Evolutionary conservation across 2,113 vertebrate genomes (phyloP).

Genomic region (Nannospalax galili): DNA sequence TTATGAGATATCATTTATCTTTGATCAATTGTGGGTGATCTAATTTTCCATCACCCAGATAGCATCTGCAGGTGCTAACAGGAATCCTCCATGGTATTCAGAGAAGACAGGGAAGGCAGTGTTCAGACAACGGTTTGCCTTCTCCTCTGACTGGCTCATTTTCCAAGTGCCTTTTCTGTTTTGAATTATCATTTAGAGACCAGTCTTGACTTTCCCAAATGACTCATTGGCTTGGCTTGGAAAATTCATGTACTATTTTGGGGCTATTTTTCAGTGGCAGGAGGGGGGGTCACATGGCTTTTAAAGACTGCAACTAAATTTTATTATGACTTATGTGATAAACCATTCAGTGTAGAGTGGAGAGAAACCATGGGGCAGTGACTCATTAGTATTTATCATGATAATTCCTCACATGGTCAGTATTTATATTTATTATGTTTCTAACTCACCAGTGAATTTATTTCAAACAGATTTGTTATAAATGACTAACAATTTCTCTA

Average conservation of each 20-base stretch:
- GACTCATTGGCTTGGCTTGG: conserved; percentile 63
- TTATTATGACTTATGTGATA: conserved; percentile 58
- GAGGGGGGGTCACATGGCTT: conserved; percentile 34
- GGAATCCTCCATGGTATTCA: conserved; percentile 57
- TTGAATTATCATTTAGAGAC: conserved; percentile 45
- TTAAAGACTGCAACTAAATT: conserved; percentile 59
- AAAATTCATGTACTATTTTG: conserved; percentile 57
- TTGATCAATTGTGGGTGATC: conserved; percentile 51
- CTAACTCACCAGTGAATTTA: neutral
- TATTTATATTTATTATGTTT: conserved; percentile 23
- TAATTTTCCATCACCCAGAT: conserved; percentile 59
- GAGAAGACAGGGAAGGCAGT: conserved; percentile 56
- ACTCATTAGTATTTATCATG: neutral
- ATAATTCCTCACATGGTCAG: conserved; percentile 23
- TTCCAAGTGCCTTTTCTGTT: conserved; percentile 53
- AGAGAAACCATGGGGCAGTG: neutral
- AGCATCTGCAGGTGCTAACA: conserved; percentile 48
- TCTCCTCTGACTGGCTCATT: conserved; percentile 46
- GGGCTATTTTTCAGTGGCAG: conserved; percentile 31
- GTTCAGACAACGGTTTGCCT: conserved; percentile 30
- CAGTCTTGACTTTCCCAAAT: conserved; percentile 59
- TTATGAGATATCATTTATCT: conserved; percentile 48
- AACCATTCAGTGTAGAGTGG: neutral
- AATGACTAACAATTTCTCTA: neutral
- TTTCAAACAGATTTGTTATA: conserved; percentile 38